A percentile compares a stretch with the other conserved stretches of the same genome.
These are phyloP conservation scores for Acomys russatus DNA, from an alignment of 2,797 vertebrate genomes.

Conservation along the genomic window DNA sequence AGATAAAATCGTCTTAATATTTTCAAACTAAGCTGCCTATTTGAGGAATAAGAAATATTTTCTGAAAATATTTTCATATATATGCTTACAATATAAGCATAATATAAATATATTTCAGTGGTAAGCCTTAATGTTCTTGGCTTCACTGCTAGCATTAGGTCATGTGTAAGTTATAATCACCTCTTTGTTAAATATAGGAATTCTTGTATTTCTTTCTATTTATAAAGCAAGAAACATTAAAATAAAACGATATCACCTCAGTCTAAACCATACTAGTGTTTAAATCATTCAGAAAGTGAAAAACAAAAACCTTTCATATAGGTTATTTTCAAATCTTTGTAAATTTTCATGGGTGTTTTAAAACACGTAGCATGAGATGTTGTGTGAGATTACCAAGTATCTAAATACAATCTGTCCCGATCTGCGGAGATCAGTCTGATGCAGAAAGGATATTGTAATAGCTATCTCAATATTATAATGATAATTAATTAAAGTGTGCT, in stretches of 20 bases:
- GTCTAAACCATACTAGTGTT: neutral
- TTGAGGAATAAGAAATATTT: neutral
- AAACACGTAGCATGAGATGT: neutral
- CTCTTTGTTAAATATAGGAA: neutral
- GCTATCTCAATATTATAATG: neutral
- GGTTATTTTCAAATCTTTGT: neutral
- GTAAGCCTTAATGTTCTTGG: neutral
- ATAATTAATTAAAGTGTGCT: neutral
- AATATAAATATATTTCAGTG: too few species aligned
- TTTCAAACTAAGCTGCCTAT: neutral
- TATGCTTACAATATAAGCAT: too few species aligned
- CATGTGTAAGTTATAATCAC: neutral
- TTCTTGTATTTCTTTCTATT: neutral
- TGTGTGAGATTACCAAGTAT: neutral
- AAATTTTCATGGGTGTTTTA: neutral
- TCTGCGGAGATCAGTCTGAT: neutral
- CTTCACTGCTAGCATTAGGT: neutral
- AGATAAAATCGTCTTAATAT: neutral
- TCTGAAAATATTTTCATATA: neutral
- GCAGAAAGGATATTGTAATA: neutral
- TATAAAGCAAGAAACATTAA: neutral
- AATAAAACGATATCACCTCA: neutral
- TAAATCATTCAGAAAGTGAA: neutral
- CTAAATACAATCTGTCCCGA: neutral
- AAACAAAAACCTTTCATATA: neutral